Conservation (phyloP, 2,888 invertebrate genomes). For the Xylota sylvarum region DNA sequence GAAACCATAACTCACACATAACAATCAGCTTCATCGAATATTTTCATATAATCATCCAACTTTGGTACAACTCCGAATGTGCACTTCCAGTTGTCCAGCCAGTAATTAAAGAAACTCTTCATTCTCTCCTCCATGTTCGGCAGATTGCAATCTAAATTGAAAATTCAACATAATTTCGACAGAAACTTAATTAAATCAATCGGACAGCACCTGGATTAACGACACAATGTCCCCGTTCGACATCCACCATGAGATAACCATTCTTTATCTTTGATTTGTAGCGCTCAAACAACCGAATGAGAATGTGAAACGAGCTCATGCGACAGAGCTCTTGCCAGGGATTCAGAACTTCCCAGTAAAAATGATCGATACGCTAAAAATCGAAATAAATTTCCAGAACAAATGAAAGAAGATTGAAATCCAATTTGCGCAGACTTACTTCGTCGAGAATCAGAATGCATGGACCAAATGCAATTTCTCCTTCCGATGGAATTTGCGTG, state of each 20-base stretch:
- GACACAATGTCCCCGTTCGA: constrained; percentile 80
- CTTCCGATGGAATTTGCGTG: constrained; percentile 45
- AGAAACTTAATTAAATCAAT: constrained; percentile 45
- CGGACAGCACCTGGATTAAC: constrained; percentile 82
- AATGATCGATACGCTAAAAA: constrained; percentile 82
- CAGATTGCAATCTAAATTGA: constrained; percentile 83
- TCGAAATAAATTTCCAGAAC: constrained; percentile 23
- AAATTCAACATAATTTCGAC: constrained; percentile 39
- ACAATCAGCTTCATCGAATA: constrained; percentile 86
- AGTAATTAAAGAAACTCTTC: constrained; percentile 85
- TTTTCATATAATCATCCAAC: constrained; percentile 85
- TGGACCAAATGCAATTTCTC: constrained; percentile 79
- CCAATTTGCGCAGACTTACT: constrained; percentile 76
- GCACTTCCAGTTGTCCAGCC: constrained; percentile 85
- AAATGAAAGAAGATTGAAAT: constrained; percentile 38
- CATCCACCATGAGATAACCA: constrained; percentile 81
- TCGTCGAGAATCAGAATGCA: constrained; percentile 83
- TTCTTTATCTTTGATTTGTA: constrained; percentile 80
- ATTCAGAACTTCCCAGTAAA: constrained; percentile 84
- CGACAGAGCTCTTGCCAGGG: constrained; percentile 83
- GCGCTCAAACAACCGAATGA: constrained; percentile 81
- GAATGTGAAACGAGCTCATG: constrained; percentile 82
- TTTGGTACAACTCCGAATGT: constrained; percentile 85
- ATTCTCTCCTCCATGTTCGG: constrained; percentile 85
- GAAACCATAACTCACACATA: constrained; percentile 86